A percentile compares a stretch with the other conserved stretches of the same genome.
These are phyloP conservation scores for Drosophila obscura DNA, from an alignment of 1,140 invertebrate genomes.

Conservation along the genomic window DNA sequence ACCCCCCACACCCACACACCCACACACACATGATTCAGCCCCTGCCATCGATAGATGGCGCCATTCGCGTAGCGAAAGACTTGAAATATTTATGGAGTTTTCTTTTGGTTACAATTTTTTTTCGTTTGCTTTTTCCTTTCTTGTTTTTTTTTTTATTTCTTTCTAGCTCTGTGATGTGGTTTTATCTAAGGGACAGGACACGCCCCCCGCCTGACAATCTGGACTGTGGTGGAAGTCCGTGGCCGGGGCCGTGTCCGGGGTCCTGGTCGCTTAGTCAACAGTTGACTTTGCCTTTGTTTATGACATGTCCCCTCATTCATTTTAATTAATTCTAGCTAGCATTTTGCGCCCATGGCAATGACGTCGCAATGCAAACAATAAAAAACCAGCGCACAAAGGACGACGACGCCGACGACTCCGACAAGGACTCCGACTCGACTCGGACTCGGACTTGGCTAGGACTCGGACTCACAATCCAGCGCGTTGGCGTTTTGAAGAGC, in stretches of 20 bases:
- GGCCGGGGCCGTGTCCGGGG: neutral
- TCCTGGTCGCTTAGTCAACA: conserved; percentile 72
- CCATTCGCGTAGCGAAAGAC: conserved; percentile 65
- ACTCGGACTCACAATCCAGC: neutral
- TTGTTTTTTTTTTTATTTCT: conserved; percentile 17
- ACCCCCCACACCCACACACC: conserved; percentile 30
- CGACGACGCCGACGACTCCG: conserved; percentile 2
- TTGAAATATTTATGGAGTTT: conserved; percentile 81
- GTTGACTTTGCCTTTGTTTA: conserved; percentile 77
- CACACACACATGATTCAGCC: conserved; percentile 14
- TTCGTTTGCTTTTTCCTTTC: neutral
- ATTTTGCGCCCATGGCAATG: conserved; percentile 78
- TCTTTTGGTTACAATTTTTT: conserved; percentile 73
- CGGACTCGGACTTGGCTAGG: conserved; percentile 3
- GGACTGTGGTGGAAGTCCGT: neutral
- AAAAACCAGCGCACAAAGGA: conserved; percentile 43
- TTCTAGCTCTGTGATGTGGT: conserved; percentile 66
- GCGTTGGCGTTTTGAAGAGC: neutral
- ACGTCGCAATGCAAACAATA: conserved; percentile 77
- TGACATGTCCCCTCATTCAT: conserved; percentile 82
- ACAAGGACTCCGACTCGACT: conserved; percentile 24
- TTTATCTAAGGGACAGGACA: conserved; percentile 69
- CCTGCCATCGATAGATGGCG: conserved; percentile 70
- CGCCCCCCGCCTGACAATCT: conserved; percentile 39
- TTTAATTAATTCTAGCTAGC: conserved; percentile 79